These are phyloP conservation scores for Cirrhinus molitorella DNA, from an alignment of 2,797 vertebrate genomes.

Conservation along the genomic window DNA sequence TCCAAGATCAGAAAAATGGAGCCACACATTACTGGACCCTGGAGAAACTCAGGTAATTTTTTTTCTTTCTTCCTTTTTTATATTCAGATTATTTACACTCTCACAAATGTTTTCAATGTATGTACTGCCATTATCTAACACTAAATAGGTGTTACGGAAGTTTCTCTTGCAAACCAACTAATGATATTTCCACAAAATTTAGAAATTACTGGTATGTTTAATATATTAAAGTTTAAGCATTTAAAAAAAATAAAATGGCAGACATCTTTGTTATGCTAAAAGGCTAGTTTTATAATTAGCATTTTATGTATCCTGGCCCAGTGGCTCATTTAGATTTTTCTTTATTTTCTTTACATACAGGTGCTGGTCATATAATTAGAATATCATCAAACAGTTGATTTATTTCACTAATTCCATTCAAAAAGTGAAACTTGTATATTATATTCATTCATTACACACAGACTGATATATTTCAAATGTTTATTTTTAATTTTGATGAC, in stretches of 20 bases:
- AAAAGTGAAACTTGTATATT: too few relatives aligned
- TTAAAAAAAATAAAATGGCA: background rate
- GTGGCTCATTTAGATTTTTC: background rate
- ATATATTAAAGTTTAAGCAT: background rate
- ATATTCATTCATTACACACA: too few relatives aligned
- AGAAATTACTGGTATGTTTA: background rate
- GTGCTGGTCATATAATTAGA: too few relatives aligned
- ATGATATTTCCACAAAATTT: background rate
- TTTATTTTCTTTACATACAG: background rate
- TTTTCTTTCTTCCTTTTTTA: background rate
- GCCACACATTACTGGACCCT: constrained; percentile 98
- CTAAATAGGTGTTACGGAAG: background rate
- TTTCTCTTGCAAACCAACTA: background rate
- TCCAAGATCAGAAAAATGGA: constrained; percentile 97
- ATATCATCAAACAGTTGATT: too few relatives aligned
- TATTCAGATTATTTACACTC: background rate
- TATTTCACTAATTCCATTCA: too few relatives aligned
- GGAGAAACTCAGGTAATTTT: constrained; percentile 91
- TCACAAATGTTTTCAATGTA: background rate
- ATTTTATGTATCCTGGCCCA: background rate
- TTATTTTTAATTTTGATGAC: too few relatives aligned
- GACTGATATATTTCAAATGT: too few relatives aligned
- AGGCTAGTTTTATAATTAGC: background rate
- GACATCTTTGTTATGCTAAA: background rate
- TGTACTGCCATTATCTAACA: background rate